phyloP scores from a whole-genome alignment of 2,113 vertebrate species.

The Uria lomvia region DNA sequence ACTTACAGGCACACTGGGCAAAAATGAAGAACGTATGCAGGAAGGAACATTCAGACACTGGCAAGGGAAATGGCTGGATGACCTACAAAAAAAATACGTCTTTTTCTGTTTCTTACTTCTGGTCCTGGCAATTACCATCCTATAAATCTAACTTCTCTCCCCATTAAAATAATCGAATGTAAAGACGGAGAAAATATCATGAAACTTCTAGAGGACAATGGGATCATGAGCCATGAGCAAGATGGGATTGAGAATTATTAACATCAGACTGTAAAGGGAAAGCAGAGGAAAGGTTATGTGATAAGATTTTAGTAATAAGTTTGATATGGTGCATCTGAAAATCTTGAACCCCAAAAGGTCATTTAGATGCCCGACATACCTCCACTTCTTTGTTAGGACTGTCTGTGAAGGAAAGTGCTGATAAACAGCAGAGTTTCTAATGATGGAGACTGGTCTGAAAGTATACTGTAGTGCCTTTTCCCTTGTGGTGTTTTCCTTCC shows the following conservation, averaged over 20 bases:
- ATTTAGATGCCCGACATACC: background rate
- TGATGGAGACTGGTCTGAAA: background rate
- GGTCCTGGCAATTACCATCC: slow-evolving; percentile 14
- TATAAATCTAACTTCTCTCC: slow-evolving; percentile 50
- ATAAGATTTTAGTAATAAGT: slow-evolving; percentile 18
- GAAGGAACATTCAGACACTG: slow-evolving; percentile 8
- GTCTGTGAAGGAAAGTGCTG: background rate
- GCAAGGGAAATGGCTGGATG: slow-evolving; percentile 11
- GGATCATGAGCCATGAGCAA: slow-evolving; percentile 3
- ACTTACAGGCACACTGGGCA: background rate
- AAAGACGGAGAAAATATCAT: slow-evolving; percentile 14
- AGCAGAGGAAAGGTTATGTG: background rate
- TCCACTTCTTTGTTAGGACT: background rate
- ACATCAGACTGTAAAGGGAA: background rate
- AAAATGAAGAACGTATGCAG: background rate
- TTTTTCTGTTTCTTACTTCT: slow-evolving; percentile 18
- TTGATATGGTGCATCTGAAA: background rate
- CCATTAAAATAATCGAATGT: slow-evolving; percentile 59
- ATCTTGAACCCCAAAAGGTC: background rate
- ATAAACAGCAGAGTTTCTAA: slow-evolving; percentile 18
- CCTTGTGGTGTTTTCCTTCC: background rate
- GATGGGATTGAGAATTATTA: slow-evolving; percentile 22
- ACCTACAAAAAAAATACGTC: slow-evolving; percentile 35
- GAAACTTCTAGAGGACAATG: slow-evolving; percentile 42
- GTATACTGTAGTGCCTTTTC: background rate